These are phyloP conservation scores for Meghimatium bilineatum DNA, from an alignment of 2,888 invertebrate species.

Conservation along the genomic window DNA sequence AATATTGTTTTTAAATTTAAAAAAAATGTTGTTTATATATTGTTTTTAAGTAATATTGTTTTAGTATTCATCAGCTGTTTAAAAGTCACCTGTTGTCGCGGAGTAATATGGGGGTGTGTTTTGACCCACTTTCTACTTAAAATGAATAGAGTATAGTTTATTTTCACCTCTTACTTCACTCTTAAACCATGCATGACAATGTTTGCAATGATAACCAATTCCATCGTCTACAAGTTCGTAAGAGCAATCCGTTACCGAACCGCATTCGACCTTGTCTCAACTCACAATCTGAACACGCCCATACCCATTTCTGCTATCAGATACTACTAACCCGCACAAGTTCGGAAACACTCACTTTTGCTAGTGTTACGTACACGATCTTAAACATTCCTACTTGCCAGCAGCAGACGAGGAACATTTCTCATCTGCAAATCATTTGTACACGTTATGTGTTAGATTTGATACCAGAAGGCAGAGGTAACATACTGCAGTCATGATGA, in stretches of 20 bases:
- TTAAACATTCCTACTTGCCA: background rate
- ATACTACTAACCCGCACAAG: background rate
- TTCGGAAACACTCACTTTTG: background rate
- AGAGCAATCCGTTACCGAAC: background rate
- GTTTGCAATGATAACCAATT: no score
- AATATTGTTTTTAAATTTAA: no score
- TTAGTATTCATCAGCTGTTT: no score
- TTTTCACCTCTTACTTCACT: no score
- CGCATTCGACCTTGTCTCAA: conserved; percentile 21
- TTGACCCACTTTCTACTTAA: no score
- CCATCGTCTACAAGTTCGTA: no score
- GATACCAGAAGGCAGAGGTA: conserved; percentile 4
- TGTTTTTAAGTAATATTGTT: no score
- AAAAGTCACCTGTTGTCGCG: no score
- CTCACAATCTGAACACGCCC: conserved; percentile 25
- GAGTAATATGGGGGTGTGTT: no score
- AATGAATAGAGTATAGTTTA: no score
- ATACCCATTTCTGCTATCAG: conserved; percentile 5
- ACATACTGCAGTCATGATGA: background rate
- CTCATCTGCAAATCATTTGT: background rate
- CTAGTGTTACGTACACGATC: background rate
- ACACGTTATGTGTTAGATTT: background rate
- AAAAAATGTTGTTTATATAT: no score
- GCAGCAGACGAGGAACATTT: background rate
- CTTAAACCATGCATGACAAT: no score